Base-by-base conservation (phyloP, 2,113 vertebrate species). In the Cricetomys ansorgei region DNA sequence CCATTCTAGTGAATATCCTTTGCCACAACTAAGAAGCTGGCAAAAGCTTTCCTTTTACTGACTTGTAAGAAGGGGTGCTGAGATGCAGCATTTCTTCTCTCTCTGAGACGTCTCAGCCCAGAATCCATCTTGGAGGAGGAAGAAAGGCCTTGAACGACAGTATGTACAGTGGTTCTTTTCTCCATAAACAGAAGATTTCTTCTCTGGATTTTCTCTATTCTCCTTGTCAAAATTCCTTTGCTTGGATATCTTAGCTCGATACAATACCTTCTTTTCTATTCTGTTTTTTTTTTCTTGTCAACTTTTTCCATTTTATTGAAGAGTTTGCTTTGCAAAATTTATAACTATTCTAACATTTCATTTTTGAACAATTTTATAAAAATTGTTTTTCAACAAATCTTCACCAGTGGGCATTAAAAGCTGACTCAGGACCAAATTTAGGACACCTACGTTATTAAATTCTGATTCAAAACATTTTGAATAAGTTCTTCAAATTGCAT, bases 21-120 rank as follows among this genome's bases (percentile, higher is more conserved):
- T 43, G 72, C 45, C 19, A 21, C 27, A 80, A 89, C 7, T 62
- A 2, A 94, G 37, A 94, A 89, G 10, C 37, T 62, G 77, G n/a
- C 8, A 43, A 59, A 88, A 65, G 3, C n/a, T 81, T 69, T 48
- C 17, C 50, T 5, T 69, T 19, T 81, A 17, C 9, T 2, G 23
- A 69, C 5, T 83, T 94, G 50, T 23, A 7, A 43, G 37, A 83
- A 19, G 12, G 87, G 88, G n/a, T 13, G 53, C 8, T 40, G 37
- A 87, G 3, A 59, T 16, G 92, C 1, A 29, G 1, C 21, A 48
- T 65, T 75, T 15, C 59, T 50, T 17, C 43, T 84, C 27, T 55
- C 70, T 90, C 9, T 88, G 7, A 83, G 48, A 34, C 75, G 86
- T 91, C 55, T 97, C 45, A n/a, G 17, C 62, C 62, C 57, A 95